phyloP scores from a whole-genome alignment of 1,140 invertebrate genomes.

The fruit fly (Drosophila melanogaster) region DNA sequence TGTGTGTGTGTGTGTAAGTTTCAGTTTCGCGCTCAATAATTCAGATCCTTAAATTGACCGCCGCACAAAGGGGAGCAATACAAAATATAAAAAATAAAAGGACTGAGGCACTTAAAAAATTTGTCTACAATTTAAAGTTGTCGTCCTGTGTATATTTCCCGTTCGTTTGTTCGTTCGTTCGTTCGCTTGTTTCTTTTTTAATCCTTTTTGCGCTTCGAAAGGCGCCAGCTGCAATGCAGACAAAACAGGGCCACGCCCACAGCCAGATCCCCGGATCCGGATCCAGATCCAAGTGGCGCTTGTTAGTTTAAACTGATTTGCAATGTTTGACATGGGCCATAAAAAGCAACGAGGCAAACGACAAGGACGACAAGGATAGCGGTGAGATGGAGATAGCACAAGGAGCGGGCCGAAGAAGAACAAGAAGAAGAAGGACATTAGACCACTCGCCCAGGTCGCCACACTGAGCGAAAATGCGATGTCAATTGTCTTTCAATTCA shows the following conservation, averaged over 20 bases:
- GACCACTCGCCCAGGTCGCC: slow-evolving; percentile 47
- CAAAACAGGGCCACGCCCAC: slow-evolving; percentile 51
- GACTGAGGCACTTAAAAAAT: not conserved
- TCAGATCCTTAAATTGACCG: slow-evolving; percentile 34
- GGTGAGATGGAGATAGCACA: slow-evolving; percentile 49
- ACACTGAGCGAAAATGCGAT: slow-evolving; percentile 4
- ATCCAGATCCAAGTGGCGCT: slow-evolving; percentile 33
- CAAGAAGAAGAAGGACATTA: slow-evolving; percentile 26
- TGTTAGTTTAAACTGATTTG: slow-evolving; percentile 83
- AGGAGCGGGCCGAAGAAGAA: slow-evolving; percentile 24
- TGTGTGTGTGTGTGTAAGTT: slow-evolving; percentile 8
- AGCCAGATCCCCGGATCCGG: slow-evolving; percentile 4
- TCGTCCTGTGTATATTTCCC: not conserved
- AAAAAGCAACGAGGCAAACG: slow-evolving; percentile 73
- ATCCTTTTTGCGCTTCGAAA: slow-evolving; percentile 51
- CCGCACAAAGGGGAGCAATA: not conserved
- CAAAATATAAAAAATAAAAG: not conserved
- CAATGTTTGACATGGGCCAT: slow-evolving; percentile 81
- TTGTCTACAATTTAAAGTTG: slow-evolving; percentile 16
- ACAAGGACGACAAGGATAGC: slow-evolving; percentile 47
- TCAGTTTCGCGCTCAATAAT: slow-evolving; percentile 34
- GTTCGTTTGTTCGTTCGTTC: not conserved
- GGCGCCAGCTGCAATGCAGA: slow-evolving; percentile 58
- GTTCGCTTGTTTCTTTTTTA: slow-evolving; percentile 25
- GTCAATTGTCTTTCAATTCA: not conserved